phyloP scores from a whole-genome alignment of 2,797 vertebrate species.

The Antennarius maculatus region DNA sequence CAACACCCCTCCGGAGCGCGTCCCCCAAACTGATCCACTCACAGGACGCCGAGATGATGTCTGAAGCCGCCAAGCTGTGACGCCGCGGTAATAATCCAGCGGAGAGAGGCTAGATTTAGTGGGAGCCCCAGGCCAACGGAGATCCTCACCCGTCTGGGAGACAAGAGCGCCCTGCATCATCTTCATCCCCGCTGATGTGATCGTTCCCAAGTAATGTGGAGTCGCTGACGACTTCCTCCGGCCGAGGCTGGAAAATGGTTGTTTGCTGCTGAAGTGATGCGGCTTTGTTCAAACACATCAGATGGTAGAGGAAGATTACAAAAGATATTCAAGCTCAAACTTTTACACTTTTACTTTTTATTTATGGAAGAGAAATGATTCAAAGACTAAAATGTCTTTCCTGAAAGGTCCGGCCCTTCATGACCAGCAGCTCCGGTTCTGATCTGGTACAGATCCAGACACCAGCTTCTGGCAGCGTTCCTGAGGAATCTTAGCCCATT shows the following conservation, averaged over 20 bases:
- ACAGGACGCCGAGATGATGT: conserved; percentile 38
- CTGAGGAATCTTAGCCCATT: too few relatives aligned
- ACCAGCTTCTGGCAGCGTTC: too few relatives aligned
- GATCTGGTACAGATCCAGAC: too few relatives aligned
- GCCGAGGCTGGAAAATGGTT: background rate
- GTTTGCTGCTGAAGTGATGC: background rate
- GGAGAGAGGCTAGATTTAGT: conserved; percentile 28
- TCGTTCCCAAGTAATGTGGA: conserved; percentile 20
- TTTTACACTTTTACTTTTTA: too few relatives aligned
- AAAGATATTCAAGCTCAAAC: too few relatives aligned
- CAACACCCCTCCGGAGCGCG: background rate
- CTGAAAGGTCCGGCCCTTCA: too few relatives aligned
- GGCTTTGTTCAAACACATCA: background rate
- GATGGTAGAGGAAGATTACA: background rate
- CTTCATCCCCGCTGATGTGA: conserved; percentile 28
- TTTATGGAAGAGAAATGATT: too few relatives aligned
- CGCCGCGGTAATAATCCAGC: conserved; percentile 27
- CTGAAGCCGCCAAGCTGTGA: conserved; percentile 36
- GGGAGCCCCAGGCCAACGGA: conserved; percentile 15
- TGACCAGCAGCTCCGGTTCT: too few relatives aligned
- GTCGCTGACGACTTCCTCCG: conserved; percentile 16
- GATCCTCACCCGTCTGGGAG: background rate
- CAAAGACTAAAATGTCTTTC: too few relatives aligned
- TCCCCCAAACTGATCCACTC: conserved; percentile 4
- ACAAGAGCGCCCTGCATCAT: conserved; percentile 17